Evolutionary conservation across 2,888 invertebrate species (phyloP), one percentile per base, ranked within the genome.

Genomic region (Platycnemis pennipes): DNA sequence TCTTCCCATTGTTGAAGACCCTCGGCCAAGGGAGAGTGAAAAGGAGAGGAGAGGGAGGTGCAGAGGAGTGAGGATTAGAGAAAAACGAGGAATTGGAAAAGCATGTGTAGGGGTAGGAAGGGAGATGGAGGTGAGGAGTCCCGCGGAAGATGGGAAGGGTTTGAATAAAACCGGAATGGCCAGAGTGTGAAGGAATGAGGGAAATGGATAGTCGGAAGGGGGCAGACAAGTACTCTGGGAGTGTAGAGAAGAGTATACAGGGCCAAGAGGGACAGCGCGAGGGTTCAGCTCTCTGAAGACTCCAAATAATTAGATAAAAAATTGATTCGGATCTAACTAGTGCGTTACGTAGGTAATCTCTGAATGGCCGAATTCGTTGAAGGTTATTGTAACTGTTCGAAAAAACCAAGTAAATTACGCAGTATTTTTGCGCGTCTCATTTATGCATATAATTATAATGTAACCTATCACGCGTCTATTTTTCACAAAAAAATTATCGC

Each of bases 1-100:
- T 42, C 89, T 89, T 63, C 89, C 56, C 89, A 89, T 89, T 89
- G 91, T 91, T 91, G 63, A 37, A 44, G 91, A 13, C 89, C 89
- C 53, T 89, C n/a, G 56, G 89, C 37, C 77, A 37, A 26, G 77
- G n/a, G 56, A 37, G 56, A 89, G 13, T 37, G 31, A 63, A 56
- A 13, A 13, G 22, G 56, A 56, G 89, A 56, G 44, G 45, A 45
- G 42, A 77, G 77, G 31, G 77, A 88, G 88, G 22, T 26, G 46
- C 44, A 88, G 49, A 49, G 49, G 49, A n/a, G 49, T 31, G 88
- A 88, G 53, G 88, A 37, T 88, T 49, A 49, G 88, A 89, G 42
- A 42, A 26, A 49, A 56, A 42, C 53, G 89, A 56, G 56, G 89
- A 53, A 89, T 49, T 49, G 53, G 53, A 53, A 86, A 31, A 42